Conservation (phyloP, 2,113 vertebrate species). For the Ondatra zibethicus region DNA sequence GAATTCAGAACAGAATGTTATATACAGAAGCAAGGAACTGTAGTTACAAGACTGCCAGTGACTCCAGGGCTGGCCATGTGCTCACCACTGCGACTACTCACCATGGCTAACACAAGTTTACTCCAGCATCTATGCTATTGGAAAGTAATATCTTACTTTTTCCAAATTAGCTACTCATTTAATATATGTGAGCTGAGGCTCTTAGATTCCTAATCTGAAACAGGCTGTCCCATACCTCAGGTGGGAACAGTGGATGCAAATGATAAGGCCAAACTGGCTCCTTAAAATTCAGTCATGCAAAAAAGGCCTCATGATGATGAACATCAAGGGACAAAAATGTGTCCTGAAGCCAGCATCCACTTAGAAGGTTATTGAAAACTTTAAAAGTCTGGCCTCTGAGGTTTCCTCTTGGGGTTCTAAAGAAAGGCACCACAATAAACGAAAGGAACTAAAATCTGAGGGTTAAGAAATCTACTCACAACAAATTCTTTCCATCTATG, state of each 20-base stretch:
- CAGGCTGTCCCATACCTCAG: constrained; percentile 45
- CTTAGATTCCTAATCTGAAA: constrained; percentile 71
- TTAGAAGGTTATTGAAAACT: not conserved
- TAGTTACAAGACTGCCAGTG: not conserved
- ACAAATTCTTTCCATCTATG: too few relatives aligned
- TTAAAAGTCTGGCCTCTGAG: too few relatives aligned
- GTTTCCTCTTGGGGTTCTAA: too few relatives aligned
- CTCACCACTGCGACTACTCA: not conserved
- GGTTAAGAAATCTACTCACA: too few relatives aligned
- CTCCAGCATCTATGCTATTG: not conserved
- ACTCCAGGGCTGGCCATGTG: constrained; percentile 27
- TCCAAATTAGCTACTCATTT: constrained; percentile 49
- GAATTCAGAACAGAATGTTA: constrained; percentile 47
- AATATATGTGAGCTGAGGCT: constrained; percentile 68
- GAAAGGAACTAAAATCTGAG: too few relatives aligned
- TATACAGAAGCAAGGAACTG: constrained; percentile 47
- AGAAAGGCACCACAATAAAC: too few relatives aligned
- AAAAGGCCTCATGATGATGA: not conserved
- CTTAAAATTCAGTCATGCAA: not conserved
- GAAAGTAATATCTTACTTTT: constrained; percentile 62
- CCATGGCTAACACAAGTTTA: constrained; percentile 62
- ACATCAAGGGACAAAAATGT: not conserved
- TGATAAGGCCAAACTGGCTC: not conserved
- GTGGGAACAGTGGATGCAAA: not conserved
- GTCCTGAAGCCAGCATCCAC: not conserved